A percentile compares a stretch with the other conserved stretches of the same genome.
phyloP scores from a whole-genome alignment of 2,113 vertebrate species.

The Scartelaos histophorus region DNA sequence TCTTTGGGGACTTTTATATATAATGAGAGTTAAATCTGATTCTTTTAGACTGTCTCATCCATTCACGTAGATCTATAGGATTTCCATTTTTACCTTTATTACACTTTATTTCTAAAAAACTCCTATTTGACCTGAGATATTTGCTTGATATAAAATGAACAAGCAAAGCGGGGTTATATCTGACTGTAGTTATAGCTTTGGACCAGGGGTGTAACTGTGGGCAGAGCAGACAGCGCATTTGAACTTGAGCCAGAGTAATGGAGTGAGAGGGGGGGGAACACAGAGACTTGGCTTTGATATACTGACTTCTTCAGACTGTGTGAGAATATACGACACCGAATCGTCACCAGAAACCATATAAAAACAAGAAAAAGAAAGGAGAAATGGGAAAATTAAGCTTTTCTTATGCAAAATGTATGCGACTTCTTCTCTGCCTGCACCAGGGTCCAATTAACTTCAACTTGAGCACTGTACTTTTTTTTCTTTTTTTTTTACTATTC shows the following conservation, averaged over 20 bases:
- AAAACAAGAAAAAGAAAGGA: neutral
- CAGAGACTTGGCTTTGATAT: neutral
- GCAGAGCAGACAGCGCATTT: constrained; percentile 6
- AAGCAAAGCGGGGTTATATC: neutral
- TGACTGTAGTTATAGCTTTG: neutral
- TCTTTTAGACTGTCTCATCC: too few relatives aligned
- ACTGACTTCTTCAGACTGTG: neutral
- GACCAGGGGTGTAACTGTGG: constrained; percentile 3
- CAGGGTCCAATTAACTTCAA: constrained; percentile 4
- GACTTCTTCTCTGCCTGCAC: neutral
- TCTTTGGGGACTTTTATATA: neutral
- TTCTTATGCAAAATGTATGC: constrained; percentile 3
- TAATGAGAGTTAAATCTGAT: neutral
- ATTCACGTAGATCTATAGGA: neutral
- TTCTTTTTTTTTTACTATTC: neutral
- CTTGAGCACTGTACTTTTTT: neutral
- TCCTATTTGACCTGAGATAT: neutral
- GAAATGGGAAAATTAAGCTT: constrained; percentile 3
- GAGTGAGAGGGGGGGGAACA: neutral
- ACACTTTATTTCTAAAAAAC: neutral
- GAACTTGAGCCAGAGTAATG: constrained; percentile 8
- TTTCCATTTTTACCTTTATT: neutral
- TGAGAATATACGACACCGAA: neutral
- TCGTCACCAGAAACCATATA: neutral
- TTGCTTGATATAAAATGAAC: neutral